Conservation (phyloP, 1,140 invertebrate genomes). For the Zaprionus nigranus region DNA sequence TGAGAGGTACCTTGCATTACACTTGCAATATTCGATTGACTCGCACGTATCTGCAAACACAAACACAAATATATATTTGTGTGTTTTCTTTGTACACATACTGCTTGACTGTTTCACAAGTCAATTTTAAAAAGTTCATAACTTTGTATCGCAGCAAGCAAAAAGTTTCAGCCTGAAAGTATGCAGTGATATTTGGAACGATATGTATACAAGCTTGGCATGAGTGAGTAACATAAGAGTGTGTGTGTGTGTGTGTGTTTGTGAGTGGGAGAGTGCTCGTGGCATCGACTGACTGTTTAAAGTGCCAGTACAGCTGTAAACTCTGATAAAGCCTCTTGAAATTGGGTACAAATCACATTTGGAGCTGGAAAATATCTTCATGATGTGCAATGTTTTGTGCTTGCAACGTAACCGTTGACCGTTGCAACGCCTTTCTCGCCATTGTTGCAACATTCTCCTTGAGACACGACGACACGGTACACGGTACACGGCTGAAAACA, state of each 20-base stretch:
- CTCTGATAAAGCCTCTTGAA: not conserved
- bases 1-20: not conserved
- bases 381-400: not conserved
- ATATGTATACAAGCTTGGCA: not conserved
- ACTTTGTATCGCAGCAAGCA: not conserved
- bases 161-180: constrained; percentile 2
- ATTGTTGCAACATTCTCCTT: not conserved
- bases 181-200: not conserved
- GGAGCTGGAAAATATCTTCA: not conserved
- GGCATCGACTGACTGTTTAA: not conserved
- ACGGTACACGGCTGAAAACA: not conserved
- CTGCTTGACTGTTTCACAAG: not conserved
- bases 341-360: not conserved
- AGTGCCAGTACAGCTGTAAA: not conserved
- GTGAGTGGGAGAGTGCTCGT: not conserved
- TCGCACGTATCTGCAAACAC: not conserved
- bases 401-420: not conserved
- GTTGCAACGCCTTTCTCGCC: no score
- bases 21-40: not conserved
- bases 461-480: not conserved
- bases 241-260: not conserved
- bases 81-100: not conserved
- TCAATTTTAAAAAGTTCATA: not conserved
- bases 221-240: not conserved
- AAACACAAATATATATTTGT: not conserved